Conservation (phyloP, 1,140 invertebrate species). For the Drosophila busckii region DNA sequence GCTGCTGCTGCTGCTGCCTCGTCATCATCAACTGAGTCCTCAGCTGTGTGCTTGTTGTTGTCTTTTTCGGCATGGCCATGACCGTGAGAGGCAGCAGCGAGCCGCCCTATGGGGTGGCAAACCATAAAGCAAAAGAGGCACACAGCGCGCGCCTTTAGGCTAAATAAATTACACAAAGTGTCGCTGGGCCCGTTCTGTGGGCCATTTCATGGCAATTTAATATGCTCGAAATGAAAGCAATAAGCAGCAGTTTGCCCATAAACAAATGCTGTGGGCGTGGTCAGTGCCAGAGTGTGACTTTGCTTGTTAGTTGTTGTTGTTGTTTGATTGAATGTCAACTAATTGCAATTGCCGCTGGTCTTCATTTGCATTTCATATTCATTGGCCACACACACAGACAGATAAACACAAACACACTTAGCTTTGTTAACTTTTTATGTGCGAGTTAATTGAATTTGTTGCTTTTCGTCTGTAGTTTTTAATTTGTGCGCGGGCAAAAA, state of each 20-base stretch:
- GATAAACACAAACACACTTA: conserved; percentile 42
- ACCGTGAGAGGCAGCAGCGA: conserved; percentile 10
- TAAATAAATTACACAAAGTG: conserved; percentile 73
- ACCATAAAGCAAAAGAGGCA: not conserved
- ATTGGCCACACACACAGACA: conserved; percentile 11
- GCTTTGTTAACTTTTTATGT: conserved; percentile 53
- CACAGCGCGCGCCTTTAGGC: conserved; percentile 53
- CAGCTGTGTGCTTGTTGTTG: not conserved
- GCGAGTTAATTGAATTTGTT: conserved; percentile 64
- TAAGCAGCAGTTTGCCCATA: not conserved
- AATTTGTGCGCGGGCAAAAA: conserved; percentile 45
- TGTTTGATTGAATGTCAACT: conserved; percentile 15
- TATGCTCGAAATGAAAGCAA: conserved; percentile 35
- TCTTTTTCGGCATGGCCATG: conserved; percentile 20
- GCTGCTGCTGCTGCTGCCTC: conserved; percentile 71
- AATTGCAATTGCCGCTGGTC: conserved; percentile 48
- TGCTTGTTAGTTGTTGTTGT: not conserved
- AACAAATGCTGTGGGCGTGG: conserved; percentile 22
- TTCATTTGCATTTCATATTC: conserved; percentile 46
- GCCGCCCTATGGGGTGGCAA: not conserved
- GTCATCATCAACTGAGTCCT: conserved; percentile 19
- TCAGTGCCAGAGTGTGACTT: not conserved
- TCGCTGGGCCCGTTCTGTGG: conserved; percentile 62
- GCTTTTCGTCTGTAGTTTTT: conserved; percentile 55
- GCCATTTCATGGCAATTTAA: conserved; percentile 67